Evolutionary conservation across 2,888 invertebrate species (phyloP), one percentile per base, ranked within the genome.

Genomic region (Tachina fera): DNA sequence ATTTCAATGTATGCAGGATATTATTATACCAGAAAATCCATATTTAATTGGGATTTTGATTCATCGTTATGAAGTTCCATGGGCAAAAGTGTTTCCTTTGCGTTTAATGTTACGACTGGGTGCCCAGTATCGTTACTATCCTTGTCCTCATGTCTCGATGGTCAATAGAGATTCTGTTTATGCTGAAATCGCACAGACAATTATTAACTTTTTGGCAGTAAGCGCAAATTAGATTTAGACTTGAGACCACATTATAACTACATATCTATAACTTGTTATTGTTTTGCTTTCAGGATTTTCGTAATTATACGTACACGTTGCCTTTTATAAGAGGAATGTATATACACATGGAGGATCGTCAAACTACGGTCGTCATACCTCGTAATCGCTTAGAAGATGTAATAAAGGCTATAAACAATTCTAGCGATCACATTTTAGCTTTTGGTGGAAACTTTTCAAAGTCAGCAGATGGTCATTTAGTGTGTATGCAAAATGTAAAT

Each of bases 61-160:
- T 75, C 96, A 97, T 91, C 95, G 96, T 91, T 95, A 92, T 87
- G 93, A 93, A 87, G 91, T 93, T 47, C 93, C 93, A 3, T 93
- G 93, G 93, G 97, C 97, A 2, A 96, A 96, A 93, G 94, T 97
- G 63, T 96, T 97, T 90, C 96, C 96, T 0, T 90, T 96, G 53
- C 94, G 97, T 13, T 93, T 97, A 47, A 94, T 97, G 90, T 92
- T 97, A 72, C 94, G 97, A 82, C 93, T 97, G 47, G 97, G 97
- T 3, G 97, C 97, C 4, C 96, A 97, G 91, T 97, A 96, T 92
- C 95, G 97, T 86, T 97, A 97, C 90, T 97, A 97, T 92, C 97
- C 97, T 0, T 96, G 96, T 90, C 96, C 97, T 1, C 93, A 97
- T 86, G 95, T 97, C 70, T 96, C 97, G 19, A 95, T 96, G 19